Evolutionary conservation across 2,113 vertebrate species (phyloP), one percentile per base, ranked within the genome.

Genomic region (Pimephales promelas): DNA sequence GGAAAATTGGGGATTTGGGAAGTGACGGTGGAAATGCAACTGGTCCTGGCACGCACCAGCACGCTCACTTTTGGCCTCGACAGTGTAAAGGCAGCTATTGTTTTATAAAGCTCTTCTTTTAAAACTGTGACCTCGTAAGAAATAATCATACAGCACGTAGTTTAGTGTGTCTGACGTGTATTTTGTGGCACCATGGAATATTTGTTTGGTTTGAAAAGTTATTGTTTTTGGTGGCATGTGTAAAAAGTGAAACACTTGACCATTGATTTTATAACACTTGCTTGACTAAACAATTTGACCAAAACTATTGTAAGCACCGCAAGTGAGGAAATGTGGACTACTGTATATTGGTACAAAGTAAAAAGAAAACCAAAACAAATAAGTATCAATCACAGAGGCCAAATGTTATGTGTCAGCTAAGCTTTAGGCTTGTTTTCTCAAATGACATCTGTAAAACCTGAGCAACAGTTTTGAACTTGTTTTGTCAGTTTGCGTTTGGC

Each of bases 401-500:
- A n/a, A n/a, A 57, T 34, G 5, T 57, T 54, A 7, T 52, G 64
- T 68, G 36, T 68, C 34, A 36, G 5, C 31, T 68, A 24, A 71
- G 22, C 22, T 45, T 71, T 45, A 40, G 40, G n/a, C 68, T 26
- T 52, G 71, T 49, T 45, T 45, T 45, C 7, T 56, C 40, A 6
- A 43, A 45, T 45, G 24, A 52, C 24, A 31, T 74, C 47, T 74
- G 10, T 68, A n/a, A 68, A 40, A 36, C 31, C 18, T 36, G 31
- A 68, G 64, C 9, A 22, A 34, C 31, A 34, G 57, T 54, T 49
- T 47, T 52, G 26, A 56, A 43, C 56, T n/a, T 64, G 5, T 28
- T 43, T 40, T 71, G 59, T 34, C 22, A 66, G 68, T 18, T 22
- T 70, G 62, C 59, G 79, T 59, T 47, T 45, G 57, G 78, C 82